Conservation (phyloP, 2,113 vertebrate genomes). For the Cebus imitator region DNA sequence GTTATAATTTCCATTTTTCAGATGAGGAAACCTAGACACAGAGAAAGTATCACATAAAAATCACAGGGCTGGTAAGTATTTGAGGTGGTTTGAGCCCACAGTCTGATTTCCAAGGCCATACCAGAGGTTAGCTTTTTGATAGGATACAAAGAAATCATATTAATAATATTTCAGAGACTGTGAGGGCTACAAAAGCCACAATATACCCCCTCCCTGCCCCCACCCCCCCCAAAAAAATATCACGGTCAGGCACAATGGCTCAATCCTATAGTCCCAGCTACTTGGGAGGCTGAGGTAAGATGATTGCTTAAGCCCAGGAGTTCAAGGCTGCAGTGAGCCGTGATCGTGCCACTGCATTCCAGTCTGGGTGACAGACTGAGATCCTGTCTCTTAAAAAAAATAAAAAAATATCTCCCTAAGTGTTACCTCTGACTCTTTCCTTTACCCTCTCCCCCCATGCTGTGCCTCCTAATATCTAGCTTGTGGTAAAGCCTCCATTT, state of each 20-base stretch:
- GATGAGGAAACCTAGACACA: not conserved
- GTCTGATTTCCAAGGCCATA: not conserved
- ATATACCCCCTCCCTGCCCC: not conserved
- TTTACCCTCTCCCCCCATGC: not conserved
- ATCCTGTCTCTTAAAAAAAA: no score
- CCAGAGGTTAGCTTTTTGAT: not conserved
- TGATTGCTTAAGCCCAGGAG: no score
- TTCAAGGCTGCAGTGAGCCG: no score
- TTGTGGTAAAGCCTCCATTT: not conserved
- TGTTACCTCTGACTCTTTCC: not conserved
- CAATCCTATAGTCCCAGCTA: no score
- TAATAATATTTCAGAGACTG: not conserved
- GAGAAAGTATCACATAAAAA: not conserved
- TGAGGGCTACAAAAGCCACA: not conserved
- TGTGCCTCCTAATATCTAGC: not conserved
- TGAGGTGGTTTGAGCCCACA: not conserved
- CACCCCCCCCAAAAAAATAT: rapidly evolving
- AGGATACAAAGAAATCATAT: not conserved
- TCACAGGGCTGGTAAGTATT: not conserved
- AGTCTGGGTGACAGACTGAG: no score
- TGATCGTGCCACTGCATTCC: no score
- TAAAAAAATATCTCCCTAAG: not conserved
- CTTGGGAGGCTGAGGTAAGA: no score
- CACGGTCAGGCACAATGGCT: no score
- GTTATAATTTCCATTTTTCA: no score